A percentile compares a stretch with the other conserved stretches of the same genome.
Conservation (phyloP, 2,113 vertebrate genomes). For the Cynocephalus volans region DNA sequence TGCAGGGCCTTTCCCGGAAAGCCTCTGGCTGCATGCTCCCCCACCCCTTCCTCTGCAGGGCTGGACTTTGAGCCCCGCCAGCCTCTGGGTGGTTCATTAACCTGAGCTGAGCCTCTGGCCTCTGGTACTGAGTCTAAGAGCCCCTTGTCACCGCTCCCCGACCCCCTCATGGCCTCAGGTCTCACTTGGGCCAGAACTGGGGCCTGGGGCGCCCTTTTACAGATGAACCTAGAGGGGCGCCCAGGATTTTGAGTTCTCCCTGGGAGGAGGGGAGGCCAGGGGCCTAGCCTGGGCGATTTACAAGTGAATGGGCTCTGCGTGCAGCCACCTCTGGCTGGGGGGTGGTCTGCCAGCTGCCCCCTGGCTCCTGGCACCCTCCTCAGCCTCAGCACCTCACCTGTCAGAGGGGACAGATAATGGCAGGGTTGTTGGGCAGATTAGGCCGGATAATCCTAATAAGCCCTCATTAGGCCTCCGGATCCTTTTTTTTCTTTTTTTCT, state of each 20-base stretch:
- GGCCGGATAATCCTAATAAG: background rate
- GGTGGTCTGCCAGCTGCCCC: background rate
- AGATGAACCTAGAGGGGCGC: background rate
- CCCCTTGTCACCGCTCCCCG: background rate
- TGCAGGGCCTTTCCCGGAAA: background rate
- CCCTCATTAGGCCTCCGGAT: background rate
- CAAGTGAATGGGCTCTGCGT: background rate
- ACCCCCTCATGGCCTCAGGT: background rate
- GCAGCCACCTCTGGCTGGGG: background rate
- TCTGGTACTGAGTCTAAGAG: background rate
- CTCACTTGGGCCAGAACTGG: background rate
- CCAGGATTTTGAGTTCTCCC: background rate
- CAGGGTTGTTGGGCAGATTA: background rate
- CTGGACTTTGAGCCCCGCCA: slow-evolving; percentile 79
- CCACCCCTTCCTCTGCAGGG: background rate
- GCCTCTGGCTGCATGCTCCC: fast-evolving
- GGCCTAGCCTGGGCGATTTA: background rate
- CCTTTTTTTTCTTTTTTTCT: background rate
- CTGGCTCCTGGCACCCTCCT: background rate
- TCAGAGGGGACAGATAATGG: background rate
- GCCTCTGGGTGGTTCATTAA: slow-evolving; percentile 81
- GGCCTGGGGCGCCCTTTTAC: fast-evolving
- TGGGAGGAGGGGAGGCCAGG: background rate
- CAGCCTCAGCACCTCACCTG: background rate
- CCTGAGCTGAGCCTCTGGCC: background rate